A percentile compares a stretch with the other conserved stretches of the same genome.
Evolutionary conservation across 2,888 invertebrate species (phyloP).

Genomic region (Drosophila imparisetae): DNA sequence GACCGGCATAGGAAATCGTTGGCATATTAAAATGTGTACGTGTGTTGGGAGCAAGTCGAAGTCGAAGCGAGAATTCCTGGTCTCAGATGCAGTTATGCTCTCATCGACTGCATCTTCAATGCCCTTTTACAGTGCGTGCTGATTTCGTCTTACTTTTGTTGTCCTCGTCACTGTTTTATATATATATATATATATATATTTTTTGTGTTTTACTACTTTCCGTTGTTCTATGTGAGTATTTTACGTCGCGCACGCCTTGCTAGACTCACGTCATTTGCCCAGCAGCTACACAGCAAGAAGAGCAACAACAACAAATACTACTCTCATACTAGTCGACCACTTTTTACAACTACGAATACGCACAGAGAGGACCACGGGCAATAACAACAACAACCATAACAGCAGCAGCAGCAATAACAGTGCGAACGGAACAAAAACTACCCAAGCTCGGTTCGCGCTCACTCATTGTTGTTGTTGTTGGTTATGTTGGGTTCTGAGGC

Average conservation of each 20-base stretch:
- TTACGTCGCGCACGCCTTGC: conserved; percentile 57
- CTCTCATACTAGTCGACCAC: conserved; percentile 48
- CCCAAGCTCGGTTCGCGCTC: conserved; percentile 36
- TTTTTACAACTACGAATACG: conserved; percentile 63
- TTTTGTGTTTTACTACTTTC: conserved; percentile 49
- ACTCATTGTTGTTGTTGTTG: conserved; percentile 44
- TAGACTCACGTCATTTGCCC: conserved; percentile 73
- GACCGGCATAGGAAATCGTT: conserved; percentile 50
- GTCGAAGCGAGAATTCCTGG: conserved; percentile 10
- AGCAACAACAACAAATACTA: conserved; percentile 47
- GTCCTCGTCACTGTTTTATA: conserved; percentile 51
- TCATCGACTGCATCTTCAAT: conserved; percentile 49
- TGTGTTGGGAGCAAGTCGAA: conserved; percentile 18
- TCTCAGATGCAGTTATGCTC: conserved; percentile 50
- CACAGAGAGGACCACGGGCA: conserved; percentile 59
- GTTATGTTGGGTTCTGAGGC: conserved; percentile 54
- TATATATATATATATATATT: neutral
- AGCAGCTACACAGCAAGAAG: conserved; percentile 30
- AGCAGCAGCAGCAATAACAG: conserved; percentile 14
- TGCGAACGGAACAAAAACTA: conserved; percentile 50
- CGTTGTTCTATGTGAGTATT: conserved; percentile 62
- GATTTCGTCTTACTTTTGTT: conserved; percentile 32
- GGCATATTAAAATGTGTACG: conserved; percentile 34
- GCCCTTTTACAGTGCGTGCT: conserved; percentile 53
- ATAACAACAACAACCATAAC: conserved; percentile 27